Evolutionary conservation across 2,113 vertebrate species (phyloP).

Genomic region (Heloderma charlesbogerti): DNA sequence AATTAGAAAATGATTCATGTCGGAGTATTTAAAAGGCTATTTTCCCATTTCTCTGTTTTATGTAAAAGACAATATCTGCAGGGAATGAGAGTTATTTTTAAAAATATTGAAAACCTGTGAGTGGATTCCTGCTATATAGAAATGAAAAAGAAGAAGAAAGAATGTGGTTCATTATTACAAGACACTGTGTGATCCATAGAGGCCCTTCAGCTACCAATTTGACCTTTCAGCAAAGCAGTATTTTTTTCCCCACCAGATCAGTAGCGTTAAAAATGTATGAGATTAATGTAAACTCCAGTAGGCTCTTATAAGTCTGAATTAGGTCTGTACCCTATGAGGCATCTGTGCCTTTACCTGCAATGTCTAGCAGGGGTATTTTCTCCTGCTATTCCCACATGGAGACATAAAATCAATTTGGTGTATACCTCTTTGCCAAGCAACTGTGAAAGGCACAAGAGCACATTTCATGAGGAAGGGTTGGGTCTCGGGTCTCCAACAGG

Average conservation of each 20-base stretch:
- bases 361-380: background rate
- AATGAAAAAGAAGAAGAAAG: background rate
- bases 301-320: slow-evolving; percentile 1
- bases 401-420: background rate
- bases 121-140: background rate
- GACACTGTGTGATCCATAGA: slow-evolving; percentile 1
- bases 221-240: slow-evolving; percentile 9
- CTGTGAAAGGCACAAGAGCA: background rate
- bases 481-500: no score
- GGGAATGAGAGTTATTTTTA: background rate
- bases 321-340: background rate
- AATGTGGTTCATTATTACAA: background rate
- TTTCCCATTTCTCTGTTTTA: slow-evolving; percentile 32
- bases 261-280: background rate
- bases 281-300: background rate
- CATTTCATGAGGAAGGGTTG: background rate
- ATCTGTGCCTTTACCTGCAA: background rate
- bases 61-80: slow-evolving; percentile 24
- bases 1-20: slow-evolving; percentile 5
- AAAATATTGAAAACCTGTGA: slow-evolving; percentile 45
- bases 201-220: slow-evolving; percentile 1
- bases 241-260: background rate
- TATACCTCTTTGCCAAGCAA: background rate
- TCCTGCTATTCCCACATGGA: background rate
- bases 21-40: slow-evolving; percentile 14